Percentiles rank a stretch among this genome's conserved stretches.
Evolutionary conservation across 1,140 invertebrate species (phyloP).

Genomic region (Drosophila willistoni): DNA sequence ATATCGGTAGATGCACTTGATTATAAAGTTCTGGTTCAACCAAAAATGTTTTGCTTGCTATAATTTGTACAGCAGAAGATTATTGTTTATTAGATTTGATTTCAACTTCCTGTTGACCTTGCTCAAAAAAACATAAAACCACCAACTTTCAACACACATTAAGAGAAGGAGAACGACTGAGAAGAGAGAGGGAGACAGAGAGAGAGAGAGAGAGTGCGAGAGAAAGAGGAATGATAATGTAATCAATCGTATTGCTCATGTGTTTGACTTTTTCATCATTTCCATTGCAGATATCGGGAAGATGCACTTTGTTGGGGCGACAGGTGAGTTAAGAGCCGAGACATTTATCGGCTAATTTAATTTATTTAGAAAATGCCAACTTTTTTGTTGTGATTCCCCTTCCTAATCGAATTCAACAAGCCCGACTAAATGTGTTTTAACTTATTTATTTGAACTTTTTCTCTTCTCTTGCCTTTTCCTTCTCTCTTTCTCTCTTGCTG

Average conservation of each 20-base stretch:
- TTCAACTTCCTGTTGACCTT: conserved; percentile 51
- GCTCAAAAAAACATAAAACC: not conserved
- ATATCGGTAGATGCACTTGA: conserved; percentile 65
- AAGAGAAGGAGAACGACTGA: not conserved
- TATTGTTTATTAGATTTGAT: conserved; percentile 65
- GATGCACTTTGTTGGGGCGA: conserved; percentile 91
- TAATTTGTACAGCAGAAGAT: conserved; percentile 59
- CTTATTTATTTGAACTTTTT: conserved; percentile 27
- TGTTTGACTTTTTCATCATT: conserved; percentile 50
- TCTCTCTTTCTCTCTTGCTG: conserved; percentile 54
- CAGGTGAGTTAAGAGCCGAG: conserved; percentile 85
- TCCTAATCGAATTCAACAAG: conserved; percentile 76
- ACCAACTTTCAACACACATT: conserved; percentile 38
- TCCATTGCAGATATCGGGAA: conserved; percentile 88
- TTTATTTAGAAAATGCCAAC: conserved; percentile 80
- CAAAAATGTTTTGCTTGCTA: conserved; percentile 39
- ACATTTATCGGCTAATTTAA: conserved; percentile 83
- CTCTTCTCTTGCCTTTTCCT: conserved; percentile 25
- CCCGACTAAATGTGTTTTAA: conserved; percentile 50
- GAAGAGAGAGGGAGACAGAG: not conserved
- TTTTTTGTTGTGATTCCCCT: conserved; percentile 49
- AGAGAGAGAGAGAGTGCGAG: not conserved
- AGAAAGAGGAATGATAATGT: conserved; percentile 10
- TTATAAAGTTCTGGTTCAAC: conserved; percentile 61
- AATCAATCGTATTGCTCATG: conserved; percentile 8